A percentile compares a stretch with the other conserved stretches of the same genome.
These are phyloP conservation scores for Drosophila macrospina DNA, from an alignment of 2,888 invertebrate species.

Conservation along the genomic window DNA sequence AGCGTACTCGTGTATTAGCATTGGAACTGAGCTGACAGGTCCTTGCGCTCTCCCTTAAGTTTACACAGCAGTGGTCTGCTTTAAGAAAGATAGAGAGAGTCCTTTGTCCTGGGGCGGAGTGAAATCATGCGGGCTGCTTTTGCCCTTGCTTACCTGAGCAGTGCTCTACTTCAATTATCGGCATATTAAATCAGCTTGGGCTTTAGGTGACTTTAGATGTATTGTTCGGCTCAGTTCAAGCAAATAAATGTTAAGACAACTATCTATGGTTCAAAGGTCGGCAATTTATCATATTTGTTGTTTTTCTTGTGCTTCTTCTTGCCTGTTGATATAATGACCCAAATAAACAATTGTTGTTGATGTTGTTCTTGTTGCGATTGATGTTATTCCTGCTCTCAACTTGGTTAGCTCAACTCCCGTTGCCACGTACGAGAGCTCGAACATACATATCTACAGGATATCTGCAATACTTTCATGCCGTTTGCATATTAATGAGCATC, in stretches of 20 bases:
- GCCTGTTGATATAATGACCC: conserved; percentile 59
- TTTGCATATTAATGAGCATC: conserved; percentile 62
- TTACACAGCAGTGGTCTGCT: background rate
- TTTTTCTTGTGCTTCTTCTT: background rate
- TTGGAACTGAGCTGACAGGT: background rate
- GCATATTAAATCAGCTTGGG: conserved; percentile 39
- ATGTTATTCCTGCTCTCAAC: conserved; percentile 1
- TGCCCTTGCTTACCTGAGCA: conserved; percentile 25
- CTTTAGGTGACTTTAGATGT: conserved; percentile 29
- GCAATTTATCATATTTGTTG: conserved; percentile 65
- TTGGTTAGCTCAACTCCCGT: conserved; percentile 14
- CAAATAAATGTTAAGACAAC: conserved; percentile 15
- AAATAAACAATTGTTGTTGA: conserved; percentile 59
- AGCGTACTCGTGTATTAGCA: conserved; percentile 22
- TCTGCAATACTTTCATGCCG: conserved; percentile 24
- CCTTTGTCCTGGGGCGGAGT: background rate
- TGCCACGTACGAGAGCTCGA: conserved; percentile 12
- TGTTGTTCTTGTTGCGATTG: conserved; percentile 3
- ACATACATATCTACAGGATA: conserved; percentile 1
- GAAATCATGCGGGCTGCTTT: background rate
- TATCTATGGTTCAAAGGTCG: conserved; percentile 51
- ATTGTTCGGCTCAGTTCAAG: conserved; percentile 11
- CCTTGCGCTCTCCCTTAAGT: background rate
- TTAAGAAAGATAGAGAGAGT: background rate
- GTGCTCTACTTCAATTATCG: conserved; percentile 44